Evolutionary conservation across 2,888 invertebrate genomes (phyloP), one percentile per base, ranked within the genome.

Genomic region (Cantharis rustica): DNA sequence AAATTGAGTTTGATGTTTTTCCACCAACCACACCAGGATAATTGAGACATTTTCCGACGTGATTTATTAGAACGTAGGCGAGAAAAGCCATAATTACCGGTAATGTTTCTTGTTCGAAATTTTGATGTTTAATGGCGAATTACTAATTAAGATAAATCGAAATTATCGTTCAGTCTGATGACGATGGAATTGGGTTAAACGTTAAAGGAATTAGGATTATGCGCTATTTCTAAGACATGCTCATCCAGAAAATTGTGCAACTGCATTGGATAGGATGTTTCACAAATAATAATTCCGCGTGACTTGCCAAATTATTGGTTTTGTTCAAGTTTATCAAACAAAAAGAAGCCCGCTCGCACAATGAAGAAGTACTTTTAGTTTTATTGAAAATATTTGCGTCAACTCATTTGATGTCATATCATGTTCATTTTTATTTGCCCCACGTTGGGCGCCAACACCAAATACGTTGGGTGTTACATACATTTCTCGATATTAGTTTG

Each of bases 101-200:
- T 47, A 47, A 47, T 47, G 47, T 13, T 47, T 47, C 47, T 47
- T 47, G 47, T 47, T 47, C n/a, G 47, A 47, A 47, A 47, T 66
- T 66, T 66, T 66, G 64, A 20, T 17, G 23, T 66, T 66, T 72
- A 72, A 72, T 72, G 72, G 72, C 15, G 66, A 47, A 68, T 72
- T 20, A 47, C 68, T 72, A 72, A 72, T 68, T 66, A 61, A 31
- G 72, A 68, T 72, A 72, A 72, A 72, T 66, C 61, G 66, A 15
- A 16, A 72, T 23, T 23, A 66, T 61, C 66, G 68, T 17, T 64
- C 66, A 31, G 11, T 31, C 61, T 16, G 70, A 61, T 23, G 70
- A 31, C 31, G 11, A 31, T 31, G 31, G 31, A 31, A 31, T 31
- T 31, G 31, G 31, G 31, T 31, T 31, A 31, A 27, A 11, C 26